phyloP scores from a whole-genome alignment of 2,797 vertebrate genomes.

The Microctenopoma lineatum region DNA sequence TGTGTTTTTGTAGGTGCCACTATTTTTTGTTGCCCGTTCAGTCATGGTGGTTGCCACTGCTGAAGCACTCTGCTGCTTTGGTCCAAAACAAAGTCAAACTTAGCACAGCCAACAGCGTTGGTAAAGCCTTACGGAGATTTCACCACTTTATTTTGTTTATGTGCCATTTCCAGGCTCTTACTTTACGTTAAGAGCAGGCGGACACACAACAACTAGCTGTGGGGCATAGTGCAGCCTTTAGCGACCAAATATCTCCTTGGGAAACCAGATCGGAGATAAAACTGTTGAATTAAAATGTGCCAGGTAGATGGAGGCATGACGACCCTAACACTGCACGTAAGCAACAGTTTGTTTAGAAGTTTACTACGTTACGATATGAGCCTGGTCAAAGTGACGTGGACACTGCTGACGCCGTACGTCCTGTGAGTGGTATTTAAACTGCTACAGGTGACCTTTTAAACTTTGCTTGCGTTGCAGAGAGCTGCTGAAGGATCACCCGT shows the following conservation, averaged over 20 bases:
- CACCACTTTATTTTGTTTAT: neutral
- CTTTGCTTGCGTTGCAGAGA: conserved; percentile 77
- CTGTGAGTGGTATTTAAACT: too few species aligned
- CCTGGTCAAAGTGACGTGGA: neutral
- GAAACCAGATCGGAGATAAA: neutral
- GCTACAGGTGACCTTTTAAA: neutral
- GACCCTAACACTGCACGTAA: too few species aligned
- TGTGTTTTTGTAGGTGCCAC: neutral
- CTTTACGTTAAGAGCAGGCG: neutral
- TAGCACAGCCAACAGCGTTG: too few species aligned
- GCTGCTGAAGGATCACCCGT: conserved; percentile 91
- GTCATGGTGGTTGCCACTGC: neutral
- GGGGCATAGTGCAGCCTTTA: neutral
- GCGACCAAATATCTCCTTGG: neutral
- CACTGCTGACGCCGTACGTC: neutral
- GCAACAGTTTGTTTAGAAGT: neutral
- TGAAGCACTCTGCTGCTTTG: neutral
- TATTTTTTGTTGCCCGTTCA: neutral
- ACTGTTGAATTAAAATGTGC: neutral
- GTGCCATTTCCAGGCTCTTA: neutral
- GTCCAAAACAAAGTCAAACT: too few species aligned
- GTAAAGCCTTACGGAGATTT: too few species aligned
- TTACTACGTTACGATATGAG: neutral
- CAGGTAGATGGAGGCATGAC: neutral
- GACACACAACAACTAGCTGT: neutral